Evolutionary conservation across 2,113 vertebrate species (phyloP).

Genomic region (Campylomormyrus tamandua): DNA sequence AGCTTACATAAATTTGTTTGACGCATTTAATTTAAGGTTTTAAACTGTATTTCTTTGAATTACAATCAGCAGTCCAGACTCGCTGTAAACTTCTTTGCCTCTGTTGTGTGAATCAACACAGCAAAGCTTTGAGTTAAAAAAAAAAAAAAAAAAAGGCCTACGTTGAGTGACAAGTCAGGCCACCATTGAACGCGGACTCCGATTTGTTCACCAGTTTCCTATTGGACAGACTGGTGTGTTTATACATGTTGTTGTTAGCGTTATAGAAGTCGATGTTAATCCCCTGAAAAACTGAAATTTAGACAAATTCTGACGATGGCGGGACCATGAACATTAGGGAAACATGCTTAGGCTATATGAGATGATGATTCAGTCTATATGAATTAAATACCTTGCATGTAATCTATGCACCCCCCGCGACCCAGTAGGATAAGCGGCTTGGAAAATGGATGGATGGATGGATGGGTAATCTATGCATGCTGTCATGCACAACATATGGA

Average conservation of each 20-base stretch:
- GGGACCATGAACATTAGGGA: neutral
- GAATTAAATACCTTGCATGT: neutral
- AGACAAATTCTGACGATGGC: neutral
- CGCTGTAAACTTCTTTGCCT: neutral
- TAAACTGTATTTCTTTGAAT: neutral
- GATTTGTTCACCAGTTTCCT: neutral
- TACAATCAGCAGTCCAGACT: neutral
- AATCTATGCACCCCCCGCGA: too few species aligned
- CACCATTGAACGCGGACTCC: neutral
- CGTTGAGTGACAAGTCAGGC: conserved; percentile 10
- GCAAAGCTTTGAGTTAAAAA: neutral
- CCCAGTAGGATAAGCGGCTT: too few species aligned
- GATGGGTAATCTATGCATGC: neutral
- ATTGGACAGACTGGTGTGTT: neutral
- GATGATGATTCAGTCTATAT: neutral
- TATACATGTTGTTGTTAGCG: neutral
- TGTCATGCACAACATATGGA: neutral
- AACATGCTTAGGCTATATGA: neutral
- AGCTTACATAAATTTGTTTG: neutral
- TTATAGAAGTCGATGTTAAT: neutral
- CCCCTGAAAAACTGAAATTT: neutral
- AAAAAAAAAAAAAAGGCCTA: neutral
- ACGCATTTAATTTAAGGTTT: neutral
- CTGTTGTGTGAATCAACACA: neutral
- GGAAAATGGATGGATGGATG: too few species aligned